phyloP scores from a whole-genome alignment of 2,888 invertebrate genomes.

The Chaetogeoica ovagalla region DNA sequence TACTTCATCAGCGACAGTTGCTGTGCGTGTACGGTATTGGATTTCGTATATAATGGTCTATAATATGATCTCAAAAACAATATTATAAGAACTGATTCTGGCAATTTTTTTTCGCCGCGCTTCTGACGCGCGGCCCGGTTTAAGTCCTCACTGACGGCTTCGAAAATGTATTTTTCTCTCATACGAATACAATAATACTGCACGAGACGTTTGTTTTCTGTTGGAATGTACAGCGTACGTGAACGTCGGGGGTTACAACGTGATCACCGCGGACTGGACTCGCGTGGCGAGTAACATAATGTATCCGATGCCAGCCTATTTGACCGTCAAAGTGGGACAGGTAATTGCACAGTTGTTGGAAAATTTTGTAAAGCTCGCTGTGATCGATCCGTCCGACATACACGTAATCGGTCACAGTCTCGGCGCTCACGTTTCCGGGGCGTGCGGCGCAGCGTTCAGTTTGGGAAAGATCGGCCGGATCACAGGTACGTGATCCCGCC shows the following conservation, averaged over 20 bases:
- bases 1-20: too few species aligned
- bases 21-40: too few species aligned
- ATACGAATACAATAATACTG: too few species aligned
- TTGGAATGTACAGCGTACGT: too few species aligned
- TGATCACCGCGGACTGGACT: slow-evolving; percentile 64
- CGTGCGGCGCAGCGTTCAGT: slow-evolving; percentile 50
- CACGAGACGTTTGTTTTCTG: too few species aligned
- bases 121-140: too few species aligned
- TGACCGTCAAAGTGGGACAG: slow-evolving; percentile 54
- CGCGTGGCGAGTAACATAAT: slow-evolving; percentile 56
- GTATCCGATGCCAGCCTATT: slow-evolving; percentile 56
- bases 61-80: too few species aligned
- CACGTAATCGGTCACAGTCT: slow-evolving; percentile 56
- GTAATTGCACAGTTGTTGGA: slow-evolving; percentile 58
- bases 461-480: slow-evolving; percentile 52
- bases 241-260: slow-evolving; percentile 60
- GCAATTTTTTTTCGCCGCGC: too few species aligned
- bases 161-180: too few species aligned
- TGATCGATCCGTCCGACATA: slow-evolving; percentile 57
- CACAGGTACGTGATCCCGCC: background rate
- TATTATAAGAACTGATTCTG: too few species aligned
- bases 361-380: slow-evolving; percentile 58
- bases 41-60: too few species aligned
- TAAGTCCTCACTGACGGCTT: too few species aligned
- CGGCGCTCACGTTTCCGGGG: slow-evolving; percentile 55